Evolutionary conservation across 1,140 invertebrate species (phyloP).

Genomic region (Drosophila saltans): DNA sequence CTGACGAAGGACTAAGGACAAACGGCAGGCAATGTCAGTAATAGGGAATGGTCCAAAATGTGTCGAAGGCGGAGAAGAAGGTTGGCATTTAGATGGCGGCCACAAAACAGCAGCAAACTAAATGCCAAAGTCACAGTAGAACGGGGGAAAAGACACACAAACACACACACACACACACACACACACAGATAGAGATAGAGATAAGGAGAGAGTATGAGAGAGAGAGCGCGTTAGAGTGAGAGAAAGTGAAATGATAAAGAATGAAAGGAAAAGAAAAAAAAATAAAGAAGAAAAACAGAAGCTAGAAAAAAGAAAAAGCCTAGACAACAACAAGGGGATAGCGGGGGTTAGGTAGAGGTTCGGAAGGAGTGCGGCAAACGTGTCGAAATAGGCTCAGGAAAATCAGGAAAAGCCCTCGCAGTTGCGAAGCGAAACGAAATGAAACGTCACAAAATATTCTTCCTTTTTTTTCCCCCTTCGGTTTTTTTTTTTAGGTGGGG

Average conservation of each 20-base stretch:
- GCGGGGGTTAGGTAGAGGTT: too few relatives aligned
- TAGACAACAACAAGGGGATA: slow-evolving; percentile 31
- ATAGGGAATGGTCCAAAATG: background rate
- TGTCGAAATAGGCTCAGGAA: slow-evolving; percentile 20
- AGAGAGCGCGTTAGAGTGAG: slow-evolving; percentile 22
- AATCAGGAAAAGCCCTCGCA: slow-evolving; percentile 10
- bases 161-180: slow-evolving; percentile 6
- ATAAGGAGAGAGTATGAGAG: slow-evolving; percentile 6
- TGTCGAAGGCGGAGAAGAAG: slow-evolving; percentile 4
- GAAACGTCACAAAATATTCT: slow-evolving; percentile 56
- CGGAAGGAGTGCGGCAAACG: background rate
- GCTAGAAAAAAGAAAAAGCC: slow-evolving; percentile 14
- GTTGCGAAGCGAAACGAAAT: slow-evolving; percentile 48
- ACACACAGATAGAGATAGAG: background rate
- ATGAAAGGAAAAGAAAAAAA: slow-evolving; percentile 1
- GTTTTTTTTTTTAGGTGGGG: background rate
- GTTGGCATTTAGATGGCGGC: slow-evolving; percentile 37
- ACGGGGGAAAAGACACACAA: slow-evolving; percentile 10
- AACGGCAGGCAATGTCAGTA: slow-evolving; percentile 12
- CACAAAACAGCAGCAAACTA: slow-evolving; percentile 44
- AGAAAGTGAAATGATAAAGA: slow-evolving; percentile 47
- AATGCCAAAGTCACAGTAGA: slow-evolving; percentile 37
- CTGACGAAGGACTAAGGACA: slow-evolving; percentile 54
- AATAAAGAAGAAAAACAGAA: slow-evolving; percentile 20
- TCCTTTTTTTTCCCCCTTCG: slow-evolving; percentile 5